These are phyloP conservation scores for Podargus strigoides DNA, from an alignment of 2,797 vertebrate genomes.

Conservation along the genomic window DNA sequence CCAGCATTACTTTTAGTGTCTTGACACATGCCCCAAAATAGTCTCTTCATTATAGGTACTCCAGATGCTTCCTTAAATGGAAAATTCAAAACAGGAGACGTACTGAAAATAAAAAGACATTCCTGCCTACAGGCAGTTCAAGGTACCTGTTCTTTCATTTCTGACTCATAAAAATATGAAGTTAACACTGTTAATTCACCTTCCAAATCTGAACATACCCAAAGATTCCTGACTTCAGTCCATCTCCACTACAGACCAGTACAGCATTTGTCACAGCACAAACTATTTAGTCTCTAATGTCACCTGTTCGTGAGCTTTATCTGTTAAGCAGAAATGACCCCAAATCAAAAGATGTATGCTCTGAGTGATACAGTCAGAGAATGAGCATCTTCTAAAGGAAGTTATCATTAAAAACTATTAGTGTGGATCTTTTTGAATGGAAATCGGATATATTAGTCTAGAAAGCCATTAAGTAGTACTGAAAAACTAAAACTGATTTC, in stretches of 20 bases:
- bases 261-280: neutral
- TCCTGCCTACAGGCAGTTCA: neutral
- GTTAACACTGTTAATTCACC: neutral
- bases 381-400: neutral
- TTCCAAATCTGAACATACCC: neutral
- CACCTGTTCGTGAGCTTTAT: neutral
- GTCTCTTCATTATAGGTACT: neutral
- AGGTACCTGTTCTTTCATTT: neutral
- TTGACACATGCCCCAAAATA: neutral
- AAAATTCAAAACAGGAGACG: neutral
- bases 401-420: neutral
- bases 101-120: neutral
- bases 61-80: neutral
- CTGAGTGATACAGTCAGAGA: neutral
- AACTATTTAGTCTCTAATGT: neutral
- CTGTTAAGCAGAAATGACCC: neutral
- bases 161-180: neutral
- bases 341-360: neutral
- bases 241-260: neutral
- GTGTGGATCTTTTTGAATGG: neutral
- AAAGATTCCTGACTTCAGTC: neutral
- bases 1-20: neutral
- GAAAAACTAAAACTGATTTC: neutral
- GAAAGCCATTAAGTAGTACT: neutral
- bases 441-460: neutral